These are phyloP conservation scores for Ellobius talpinus DNA, from an alignment of 2,113 vertebrate species.

Conservation along the genomic window DNA sequence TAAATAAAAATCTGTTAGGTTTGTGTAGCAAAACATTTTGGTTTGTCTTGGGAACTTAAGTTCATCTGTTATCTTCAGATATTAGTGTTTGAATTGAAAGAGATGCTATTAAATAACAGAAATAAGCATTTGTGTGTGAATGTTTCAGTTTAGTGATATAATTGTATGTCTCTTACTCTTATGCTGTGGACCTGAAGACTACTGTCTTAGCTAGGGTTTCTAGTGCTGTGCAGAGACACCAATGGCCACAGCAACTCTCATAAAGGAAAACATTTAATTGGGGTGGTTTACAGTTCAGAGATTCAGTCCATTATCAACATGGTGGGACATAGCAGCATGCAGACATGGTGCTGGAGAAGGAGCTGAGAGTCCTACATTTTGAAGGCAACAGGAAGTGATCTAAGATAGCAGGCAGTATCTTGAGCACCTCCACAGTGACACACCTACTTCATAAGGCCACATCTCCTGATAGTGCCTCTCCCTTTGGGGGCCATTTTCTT, in stretches of 20 bases:
- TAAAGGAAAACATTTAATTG: neutral
- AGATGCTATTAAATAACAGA: neutral
- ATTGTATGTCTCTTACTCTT: neutral
- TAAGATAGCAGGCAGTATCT: too few species aligned
- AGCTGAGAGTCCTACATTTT: too few species aligned
- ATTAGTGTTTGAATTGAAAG: neutral
- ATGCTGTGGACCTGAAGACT: neutral
- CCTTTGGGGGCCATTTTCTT: neutral
- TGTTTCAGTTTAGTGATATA: neutral
- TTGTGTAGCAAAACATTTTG: neutral
- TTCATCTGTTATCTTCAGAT: neutral
- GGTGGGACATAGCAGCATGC: too few species aligned
- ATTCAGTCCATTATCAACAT: too few species aligned
- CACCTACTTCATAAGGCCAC: too few species aligned
- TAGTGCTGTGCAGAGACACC: neutral
- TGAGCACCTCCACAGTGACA: too few species aligned
- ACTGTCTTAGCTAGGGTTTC: neutral
- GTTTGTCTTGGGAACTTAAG: slow-evolving; percentile 24
- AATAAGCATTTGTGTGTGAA: neutral
- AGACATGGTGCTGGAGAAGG: too few species aligned
- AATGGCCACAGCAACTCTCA: neutral
- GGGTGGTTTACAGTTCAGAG: neutral
- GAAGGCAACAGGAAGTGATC: too few species aligned
- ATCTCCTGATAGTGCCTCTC: too few species aligned
- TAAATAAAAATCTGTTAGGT: slow-evolving; percentile 8